Evolutionary conservation across 2,888 invertebrate species (phyloP), one percentile per base, ranked within the genome.

Genomic region (Chelonus formosanus): DNA sequence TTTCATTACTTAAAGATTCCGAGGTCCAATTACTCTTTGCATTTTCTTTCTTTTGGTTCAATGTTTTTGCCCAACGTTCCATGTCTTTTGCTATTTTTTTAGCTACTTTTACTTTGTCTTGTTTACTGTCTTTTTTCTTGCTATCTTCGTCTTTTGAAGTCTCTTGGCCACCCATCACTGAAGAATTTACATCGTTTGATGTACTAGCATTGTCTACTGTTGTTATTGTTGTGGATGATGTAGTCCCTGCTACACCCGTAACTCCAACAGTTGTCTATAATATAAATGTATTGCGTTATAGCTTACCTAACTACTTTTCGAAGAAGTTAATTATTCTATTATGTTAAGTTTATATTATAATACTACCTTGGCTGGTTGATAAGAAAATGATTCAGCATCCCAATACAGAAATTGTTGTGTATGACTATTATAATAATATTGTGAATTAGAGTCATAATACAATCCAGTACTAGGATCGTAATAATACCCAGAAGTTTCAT

Each of bases 1-100:
- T 80, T 43, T 84, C 83, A n/a, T 67, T 70, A 20, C 76, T 78
- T 0, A 74, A 64, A 43, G 76, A 79, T 10, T 82, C 82, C 3
- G 78, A 75, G 34, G 72, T 79, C 82, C 82, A 84, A 60, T 79
- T 83, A 67, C 77, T 82, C 67, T 86, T 83, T 35, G 86, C 84
- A 70, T 84, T 84, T 70, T 96, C 95, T 82, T 98, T 98, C 85
- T 96, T 96, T 83, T 98, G 97, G 83, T 98, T 98, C 71, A 98
- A 86, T 7, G 95, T 95, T 77, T 98, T 95, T 0, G 98, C 99
- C 99, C 99, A 99, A 67, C 92, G 89, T 79, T 92, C 92, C 94
- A 94, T 94, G 75, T 94, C 93, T 84, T 98, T 98, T 0, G 97
- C 97, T 74, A 98, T 97, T 84, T 97, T 96, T 82, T 98, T 97